A percentile compares a stretch with the other conserved stretches of the same genome.
phyloP scores from a whole-genome alignment of 2,113 vertebrate species.

The Leptobrachium leishanense region DNA sequence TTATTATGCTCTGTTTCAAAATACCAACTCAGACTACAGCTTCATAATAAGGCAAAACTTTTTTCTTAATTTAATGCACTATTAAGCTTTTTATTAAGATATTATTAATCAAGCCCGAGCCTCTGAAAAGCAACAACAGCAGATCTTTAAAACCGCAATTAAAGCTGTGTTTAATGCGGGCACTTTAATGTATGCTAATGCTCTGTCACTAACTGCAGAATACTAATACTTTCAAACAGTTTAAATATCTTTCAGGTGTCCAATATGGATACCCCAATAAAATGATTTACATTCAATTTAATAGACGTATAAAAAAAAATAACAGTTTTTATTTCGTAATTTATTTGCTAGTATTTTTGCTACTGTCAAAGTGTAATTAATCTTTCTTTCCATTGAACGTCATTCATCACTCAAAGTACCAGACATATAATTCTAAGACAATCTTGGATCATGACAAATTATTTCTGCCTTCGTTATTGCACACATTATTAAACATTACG shows the following conservation, averaged over 20 bases:
- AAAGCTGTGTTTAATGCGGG: slow-evolving; percentile 61
- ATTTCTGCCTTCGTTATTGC: neutral
- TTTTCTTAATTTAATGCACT: slow-evolving; percentile 57
- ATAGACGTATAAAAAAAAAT: neutral
- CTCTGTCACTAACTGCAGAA: slow-evolving; percentile 59
- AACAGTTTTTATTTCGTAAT: neutral
- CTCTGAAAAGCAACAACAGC: slow-evolving; percentile 59
- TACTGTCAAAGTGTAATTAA: neutral
- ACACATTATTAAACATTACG: too few species aligned
- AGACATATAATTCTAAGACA: neutral
- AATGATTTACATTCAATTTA: slow-evolving; percentile 4
- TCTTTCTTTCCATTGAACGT: neutral
- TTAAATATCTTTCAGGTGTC: slow-evolving; percentile 45
- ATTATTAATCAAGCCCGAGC: slow-evolving; percentile 62
- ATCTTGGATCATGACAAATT: neutral
- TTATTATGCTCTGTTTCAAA: slow-evolving; percentile 55
- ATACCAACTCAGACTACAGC: slow-evolving; percentile 45
- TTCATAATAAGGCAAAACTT: slow-evolving; percentile 50
- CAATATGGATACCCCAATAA: slow-evolving; percentile 43
- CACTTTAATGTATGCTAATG: slow-evolving; percentile 61
- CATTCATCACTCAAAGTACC: neutral
- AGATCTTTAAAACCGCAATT: slow-evolving; percentile 59
- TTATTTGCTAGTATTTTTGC: neutral
- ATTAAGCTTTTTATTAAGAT: slow-evolving; percentile 63
- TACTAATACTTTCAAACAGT: slow-evolving; percentile 53